These are phyloP conservation scores for Cyanoramphus novaezelandiae DNA, from an alignment of 2,113 vertebrate genomes.

Conservation along the genomic window DNA sequence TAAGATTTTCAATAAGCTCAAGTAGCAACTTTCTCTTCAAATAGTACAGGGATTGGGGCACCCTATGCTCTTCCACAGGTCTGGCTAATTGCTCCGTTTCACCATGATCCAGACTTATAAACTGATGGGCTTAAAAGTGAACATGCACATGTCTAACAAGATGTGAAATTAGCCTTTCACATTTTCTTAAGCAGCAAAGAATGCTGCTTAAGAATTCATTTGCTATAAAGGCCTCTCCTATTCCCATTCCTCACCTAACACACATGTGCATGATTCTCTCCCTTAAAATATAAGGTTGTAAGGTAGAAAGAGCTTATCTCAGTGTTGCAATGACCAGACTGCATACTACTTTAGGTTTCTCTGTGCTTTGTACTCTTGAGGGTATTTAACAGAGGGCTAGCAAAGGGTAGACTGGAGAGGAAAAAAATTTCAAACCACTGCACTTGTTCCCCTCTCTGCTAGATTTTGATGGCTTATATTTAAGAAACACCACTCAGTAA, in stretches of 20 bases:
- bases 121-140: background rate
- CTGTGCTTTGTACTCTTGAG: background rate
- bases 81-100: background rate
- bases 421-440: background rate
- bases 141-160: background rate
- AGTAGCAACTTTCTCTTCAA: background rate
- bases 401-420: background rate
- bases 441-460: background rate
- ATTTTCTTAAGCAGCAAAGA: background rate
- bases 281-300: background rate
- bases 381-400: background rate
- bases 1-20: background rate
- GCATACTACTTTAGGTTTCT: background rate
- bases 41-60: background rate
- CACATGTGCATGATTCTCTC: fast-evolving
- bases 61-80: background rate
- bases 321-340: background rate
- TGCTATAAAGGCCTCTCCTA: background rate
- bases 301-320: background rate
- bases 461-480: background rate
- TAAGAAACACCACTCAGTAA: background rate
- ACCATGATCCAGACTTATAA: background rate
- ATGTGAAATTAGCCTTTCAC: background rate
- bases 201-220: background rate
- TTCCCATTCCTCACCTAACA: background rate